A percentile compares a stretch with the other conserved stretches of the same genome.
Evolutionary conservation across 2,888 invertebrate species (phyloP).

Genomic region (Lasioglossum zephyrum): DNA sequence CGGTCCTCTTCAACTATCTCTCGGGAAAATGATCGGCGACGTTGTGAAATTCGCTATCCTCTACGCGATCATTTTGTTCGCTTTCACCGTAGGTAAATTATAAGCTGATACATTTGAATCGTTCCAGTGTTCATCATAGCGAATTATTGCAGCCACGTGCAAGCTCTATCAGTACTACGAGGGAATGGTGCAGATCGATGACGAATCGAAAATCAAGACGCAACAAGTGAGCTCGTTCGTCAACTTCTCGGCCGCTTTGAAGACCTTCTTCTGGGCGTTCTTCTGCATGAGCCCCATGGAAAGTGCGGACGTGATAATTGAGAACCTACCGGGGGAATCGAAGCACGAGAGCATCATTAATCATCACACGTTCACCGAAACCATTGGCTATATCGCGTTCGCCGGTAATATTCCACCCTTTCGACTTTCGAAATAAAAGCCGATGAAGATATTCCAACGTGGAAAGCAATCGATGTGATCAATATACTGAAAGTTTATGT

Average conservation of each 20-base stretch:
- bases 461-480: background rate
- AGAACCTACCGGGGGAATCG: constrained; percentile 85
- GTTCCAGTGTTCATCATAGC: background rate
- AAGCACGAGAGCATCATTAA: constrained; percentile 85
- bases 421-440: background rate
- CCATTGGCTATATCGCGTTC: constrained; percentile 89
- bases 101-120: background rate
- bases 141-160: constrained; percentile 83
- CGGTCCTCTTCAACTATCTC: constrained; percentile 88
- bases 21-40: constrained; percentile 89
- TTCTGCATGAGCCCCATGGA: constrained; percentile 89
- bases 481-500: background rate
- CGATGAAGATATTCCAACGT: background rate
- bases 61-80: constrained; percentile 85
- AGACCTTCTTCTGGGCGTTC: constrained; percentile 89
- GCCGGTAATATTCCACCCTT: constrained; percentile 79
- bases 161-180: constrained; percentile 89
- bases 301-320: constrained; percentile 88
- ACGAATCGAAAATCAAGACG: constrained; percentile 86
- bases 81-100: constrained; percentile 86
- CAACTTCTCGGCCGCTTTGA: constrained; percentile 86
- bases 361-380: constrained; percentile 87
- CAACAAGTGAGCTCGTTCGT: constrained; percentile 87
- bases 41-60: constrained; percentile 88
- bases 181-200: constrained; percentile 87